Conservation (phyloP, 2,797 vertebrate genomes). For the Chiloscyllium punctatum region DNA sequence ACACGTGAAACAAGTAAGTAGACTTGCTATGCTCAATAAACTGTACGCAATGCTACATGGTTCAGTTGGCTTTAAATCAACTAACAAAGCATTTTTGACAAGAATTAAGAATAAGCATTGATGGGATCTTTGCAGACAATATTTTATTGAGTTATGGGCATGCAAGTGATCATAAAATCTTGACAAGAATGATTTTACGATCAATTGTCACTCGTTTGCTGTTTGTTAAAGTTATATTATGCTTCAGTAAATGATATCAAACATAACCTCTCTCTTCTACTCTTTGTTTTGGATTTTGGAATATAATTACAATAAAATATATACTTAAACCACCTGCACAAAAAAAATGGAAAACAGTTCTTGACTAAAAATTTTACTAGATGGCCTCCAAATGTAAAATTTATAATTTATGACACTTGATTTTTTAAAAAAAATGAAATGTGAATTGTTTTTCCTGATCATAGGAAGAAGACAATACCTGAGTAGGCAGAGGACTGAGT, state of each 20-base stretch:
- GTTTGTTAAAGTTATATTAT: not conserved
- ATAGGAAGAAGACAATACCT: not conserved
- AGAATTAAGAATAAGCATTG: not conserved
- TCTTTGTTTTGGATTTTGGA: not conserved
- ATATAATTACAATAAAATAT: not conserved
- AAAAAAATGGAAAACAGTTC: not conserved
- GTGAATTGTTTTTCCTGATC: not conserved
- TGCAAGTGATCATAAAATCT: not conserved
- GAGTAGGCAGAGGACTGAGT: not conserved
- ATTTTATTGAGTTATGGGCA: not conserved
- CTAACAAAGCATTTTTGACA: not conserved
- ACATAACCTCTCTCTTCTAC: not conserved
- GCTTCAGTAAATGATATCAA: not conserved
- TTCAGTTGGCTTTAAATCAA: not conserved
- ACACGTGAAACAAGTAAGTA: constrained; percentile 75
- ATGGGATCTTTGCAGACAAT: not conserved
- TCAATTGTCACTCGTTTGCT: not conserved
- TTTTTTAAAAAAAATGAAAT: not conserved
- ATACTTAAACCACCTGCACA: not conserved
- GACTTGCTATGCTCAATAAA: constrained; percentile 35
- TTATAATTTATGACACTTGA: not conserved
- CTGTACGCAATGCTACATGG: not conserved
- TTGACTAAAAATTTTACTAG: not conserved
- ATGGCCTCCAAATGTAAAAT: not conserved
- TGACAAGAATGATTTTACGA: not conserved